phyloP scores from a whole-genome alignment of 2,113 vertebrate species.

The Aspidoscelis tigris region DNA sequence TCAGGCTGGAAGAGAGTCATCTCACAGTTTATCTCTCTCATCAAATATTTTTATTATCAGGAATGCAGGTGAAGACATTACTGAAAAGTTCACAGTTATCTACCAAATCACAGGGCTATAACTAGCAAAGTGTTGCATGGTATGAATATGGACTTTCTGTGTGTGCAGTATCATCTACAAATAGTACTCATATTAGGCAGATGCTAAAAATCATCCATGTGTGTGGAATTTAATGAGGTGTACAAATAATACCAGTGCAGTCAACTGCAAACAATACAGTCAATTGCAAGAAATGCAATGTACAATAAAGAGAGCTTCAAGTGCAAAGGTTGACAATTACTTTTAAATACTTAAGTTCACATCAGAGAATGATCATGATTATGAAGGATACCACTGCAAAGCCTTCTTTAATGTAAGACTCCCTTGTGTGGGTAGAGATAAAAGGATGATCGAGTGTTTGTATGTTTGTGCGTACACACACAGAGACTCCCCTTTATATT shows the following conservation, averaged over 20 bases:
- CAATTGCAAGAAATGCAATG: background rate
- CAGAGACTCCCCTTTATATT: background rate
- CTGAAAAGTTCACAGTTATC: background rate
- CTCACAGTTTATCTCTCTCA: no score
- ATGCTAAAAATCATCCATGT: background rate
- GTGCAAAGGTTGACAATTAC: background rate
- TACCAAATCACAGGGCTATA: background rate
- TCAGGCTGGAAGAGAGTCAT: no score
- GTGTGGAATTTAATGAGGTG: background rate
- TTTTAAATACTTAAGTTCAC: conserved; percentile 19
- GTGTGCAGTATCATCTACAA: background rate
- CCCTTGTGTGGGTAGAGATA: conserved; percentile 13
- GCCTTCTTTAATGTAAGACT: conserved; percentile 3
- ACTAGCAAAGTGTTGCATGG: background rate
- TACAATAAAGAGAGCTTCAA: background rate
- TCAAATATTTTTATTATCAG: background rate
- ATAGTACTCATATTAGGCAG: background rate
- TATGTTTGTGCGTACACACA: no score
- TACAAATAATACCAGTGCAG: background rate
- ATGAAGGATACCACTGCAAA: conserved; percentile 8
- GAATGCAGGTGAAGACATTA: background rate
- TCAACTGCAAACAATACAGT: background rate
- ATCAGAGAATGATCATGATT: background rate
- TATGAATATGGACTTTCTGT: background rate
- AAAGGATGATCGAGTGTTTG: background rate